These are phyloP conservation scores for Saccostrea echinata DNA, from an alignment of 1,140 invertebrate genomes.

Conservation along the genomic window DNA sequence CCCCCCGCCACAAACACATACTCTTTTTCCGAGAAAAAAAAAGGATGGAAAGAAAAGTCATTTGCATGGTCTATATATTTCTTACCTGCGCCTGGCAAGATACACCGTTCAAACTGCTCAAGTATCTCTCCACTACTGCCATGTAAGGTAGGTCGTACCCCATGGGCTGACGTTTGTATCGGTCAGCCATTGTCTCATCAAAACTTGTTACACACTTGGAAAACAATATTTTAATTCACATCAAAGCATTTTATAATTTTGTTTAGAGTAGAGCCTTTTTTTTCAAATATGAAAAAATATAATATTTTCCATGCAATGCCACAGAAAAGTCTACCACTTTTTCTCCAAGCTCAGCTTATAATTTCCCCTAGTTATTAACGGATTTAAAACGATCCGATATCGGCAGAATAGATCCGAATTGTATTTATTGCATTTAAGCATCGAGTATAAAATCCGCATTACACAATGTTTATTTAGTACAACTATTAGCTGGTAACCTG, in stretches of 20 bases:
- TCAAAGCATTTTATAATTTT: too few relatives aligned
- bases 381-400: not conserved
- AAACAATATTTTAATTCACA: too few relatives aligned
- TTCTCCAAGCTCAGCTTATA: not conserved
- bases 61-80: not conserved
- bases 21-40: too few relatives aligned
- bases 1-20: too few relatives aligned
- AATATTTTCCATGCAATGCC: not conserved
- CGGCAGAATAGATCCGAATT: not conserved
- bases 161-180: not conserved
- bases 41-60: too few relatives aligned
- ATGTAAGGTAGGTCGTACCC: conserved; percentile 7
- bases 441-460: not conserved
- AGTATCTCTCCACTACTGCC: not conserved
- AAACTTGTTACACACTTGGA: not conserved
- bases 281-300: not conserved
- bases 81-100: not conserved
- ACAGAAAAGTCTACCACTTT: not conserved
- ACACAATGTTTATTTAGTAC: conserved; percentile 12
- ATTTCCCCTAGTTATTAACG: not conserved
- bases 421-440: not conserved
- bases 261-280: too few relatives aligned
- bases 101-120: conserved; percentile 8
- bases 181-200: not conserved
- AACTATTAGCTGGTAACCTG: not conserved